These are phyloP conservation scores for Syngnathus scovelli DNA, from an alignment of 2,113 vertebrate species.

Conservation along the genomic window DNA sequence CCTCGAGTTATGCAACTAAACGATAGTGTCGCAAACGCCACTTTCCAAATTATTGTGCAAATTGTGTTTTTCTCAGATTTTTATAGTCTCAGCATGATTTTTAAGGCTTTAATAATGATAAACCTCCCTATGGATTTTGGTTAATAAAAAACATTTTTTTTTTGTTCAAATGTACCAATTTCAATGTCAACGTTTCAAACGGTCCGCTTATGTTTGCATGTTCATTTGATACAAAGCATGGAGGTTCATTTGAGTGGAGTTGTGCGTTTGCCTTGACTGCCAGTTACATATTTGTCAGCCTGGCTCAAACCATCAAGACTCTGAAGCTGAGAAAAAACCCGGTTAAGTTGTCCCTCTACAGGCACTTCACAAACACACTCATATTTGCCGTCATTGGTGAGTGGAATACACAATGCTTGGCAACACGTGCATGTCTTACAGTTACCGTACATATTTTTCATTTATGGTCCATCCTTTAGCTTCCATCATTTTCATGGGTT, in stretches of 20 bases:
- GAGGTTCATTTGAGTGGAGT: neutral
- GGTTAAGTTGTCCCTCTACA: constrained; percentile 84
- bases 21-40: neutral
- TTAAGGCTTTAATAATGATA: too few relatives aligned
- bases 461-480: constrained; percentile 59
- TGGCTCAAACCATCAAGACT: constrained; percentile 87
- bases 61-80: too few relatives aligned
- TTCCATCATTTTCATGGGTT: constrained; percentile 82
- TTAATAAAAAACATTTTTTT: too few relatives aligned
- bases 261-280: constrained; percentile 63
- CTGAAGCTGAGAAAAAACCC: constrained; percentile 83
- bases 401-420: constrained; percentile 32
- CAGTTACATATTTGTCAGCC: constrained; percentile 81
- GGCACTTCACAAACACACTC: constrained; percentile 85
- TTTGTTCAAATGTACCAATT: neutral
- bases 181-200: neutral
- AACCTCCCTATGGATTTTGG: too few relatives aligned
- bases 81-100: too few relatives aligned
- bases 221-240: neutral
- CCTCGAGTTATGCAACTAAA: neutral
- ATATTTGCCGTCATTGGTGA: constrained; percentile 83
- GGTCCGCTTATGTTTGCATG: neutral
- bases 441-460: neutral
- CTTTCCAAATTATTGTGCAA: too few relatives aligned
- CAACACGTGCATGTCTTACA: neutral